A percentile compares a stretch with the other conserved stretches of the same genome.
phyloP scores from a whole-genome alignment of 2,797 vertebrate species.

The Acrossocheilus fasciatus region DNA sequence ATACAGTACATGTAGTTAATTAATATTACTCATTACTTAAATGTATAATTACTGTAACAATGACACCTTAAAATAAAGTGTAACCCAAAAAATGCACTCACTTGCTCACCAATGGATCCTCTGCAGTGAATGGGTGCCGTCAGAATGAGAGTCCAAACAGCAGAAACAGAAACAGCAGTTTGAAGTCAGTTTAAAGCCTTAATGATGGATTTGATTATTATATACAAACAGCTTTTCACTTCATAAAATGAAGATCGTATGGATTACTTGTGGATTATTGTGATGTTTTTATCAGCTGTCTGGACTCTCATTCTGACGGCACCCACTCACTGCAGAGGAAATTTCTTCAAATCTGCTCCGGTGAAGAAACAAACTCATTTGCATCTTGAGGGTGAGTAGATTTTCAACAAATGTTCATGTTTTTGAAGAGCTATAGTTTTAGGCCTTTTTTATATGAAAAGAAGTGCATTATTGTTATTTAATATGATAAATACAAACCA shows the following conservation, averaged over 20 bases:
- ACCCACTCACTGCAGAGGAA: background rate
- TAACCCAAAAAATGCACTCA: background rate
- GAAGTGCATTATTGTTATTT: slow-evolving; percentile 41
- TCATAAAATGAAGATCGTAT: background rate
- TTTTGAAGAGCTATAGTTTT: background rate
- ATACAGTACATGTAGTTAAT: background rate
- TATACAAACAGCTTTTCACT: background rate
- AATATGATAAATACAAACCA: slow-evolving; percentile 29
- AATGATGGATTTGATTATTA: background rate
- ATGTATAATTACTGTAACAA: background rate
- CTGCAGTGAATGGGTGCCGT: background rate
- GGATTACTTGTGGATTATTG: background rate
- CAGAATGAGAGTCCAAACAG: background rate
- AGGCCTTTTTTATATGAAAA: slow-evolving; percentile 38
- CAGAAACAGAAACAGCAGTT: background rate
- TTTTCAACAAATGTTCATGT: background rate
- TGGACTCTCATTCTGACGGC: background rate
- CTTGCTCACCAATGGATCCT: background rate
- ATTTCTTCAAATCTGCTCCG: background rate
- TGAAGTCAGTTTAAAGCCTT: background rate
- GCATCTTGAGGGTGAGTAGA: background rate
- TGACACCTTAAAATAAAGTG: background rate
- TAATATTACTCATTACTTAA: background rate
- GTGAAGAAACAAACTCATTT: background rate
- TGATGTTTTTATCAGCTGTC: background rate